Evolutionary conservation across 1,140 invertebrate genomes (phyloP), one percentile per base, ranked within the genome.

Genomic region (Drosophila bocqueti): DNA sequence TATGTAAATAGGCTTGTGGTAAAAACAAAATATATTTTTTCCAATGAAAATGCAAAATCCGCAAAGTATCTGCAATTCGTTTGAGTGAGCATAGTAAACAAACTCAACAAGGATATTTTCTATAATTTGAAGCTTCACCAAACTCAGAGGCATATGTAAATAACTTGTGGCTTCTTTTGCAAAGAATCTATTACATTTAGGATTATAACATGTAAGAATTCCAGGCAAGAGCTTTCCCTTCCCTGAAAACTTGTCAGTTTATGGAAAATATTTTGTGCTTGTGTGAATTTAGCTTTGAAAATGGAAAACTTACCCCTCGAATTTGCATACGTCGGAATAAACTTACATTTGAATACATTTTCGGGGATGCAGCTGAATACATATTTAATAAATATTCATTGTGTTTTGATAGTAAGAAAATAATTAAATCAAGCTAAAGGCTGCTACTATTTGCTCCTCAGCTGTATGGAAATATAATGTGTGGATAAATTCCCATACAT

Each of bases 101-200:
- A 24, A 38, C 54, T 16, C 9, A 11, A 38, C 4, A n/a, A 31
- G 8, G 7, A 52, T 34, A 16, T 16, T 38, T 10, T 11, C 15
- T 40, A 40, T 24, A 57, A 26, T 40, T 40, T 57, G 16, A 55
- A 15, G 7, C 15, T 3, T 2, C 31, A 13, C 0, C 26, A 36
- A 24, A 36, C 36, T n/a, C 34, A 40, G 36, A 57, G 36, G 1
- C 21, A 16, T 40, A 40, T 57, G 54, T 57, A 57, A 57, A 57
- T 57, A 57, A n/a, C 54, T 57, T 24, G 54, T 38, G 54, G 54
- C 54, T 26, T 40, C 34, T 57, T 57, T 57, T 57, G 24, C 36
- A 0, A 26, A 40, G 54, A 57, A 57, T 57, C 54, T 5, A 57
- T 57, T 57, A 57, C 54, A 40, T 40, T 26, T 38, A 4, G 4